Conservation (phyloP, 2,888 invertebrate genomes). For the Tetrapedia diversipes region DNA sequence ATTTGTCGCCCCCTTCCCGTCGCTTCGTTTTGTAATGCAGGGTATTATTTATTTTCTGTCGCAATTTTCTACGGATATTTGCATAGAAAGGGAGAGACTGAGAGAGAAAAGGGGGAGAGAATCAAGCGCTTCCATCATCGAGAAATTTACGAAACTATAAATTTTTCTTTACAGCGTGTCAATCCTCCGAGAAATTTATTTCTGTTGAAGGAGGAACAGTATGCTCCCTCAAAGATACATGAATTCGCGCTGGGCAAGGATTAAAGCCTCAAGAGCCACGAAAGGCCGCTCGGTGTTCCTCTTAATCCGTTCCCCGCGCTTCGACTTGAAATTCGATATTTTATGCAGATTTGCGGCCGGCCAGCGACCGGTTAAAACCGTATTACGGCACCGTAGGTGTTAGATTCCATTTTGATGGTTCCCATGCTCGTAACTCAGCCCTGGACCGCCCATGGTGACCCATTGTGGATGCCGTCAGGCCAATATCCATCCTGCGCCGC, state of each 20-base stretch:
- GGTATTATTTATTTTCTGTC: background rate
- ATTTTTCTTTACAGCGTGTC: no score
- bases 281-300: background rate
- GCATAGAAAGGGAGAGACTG: no score
- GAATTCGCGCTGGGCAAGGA: constrained; percentile 2
- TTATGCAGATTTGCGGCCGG: constrained; percentile 50
- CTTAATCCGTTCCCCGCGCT: constrained; percentile 41
- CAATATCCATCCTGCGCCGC: constrained; percentile 39
- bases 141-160: no score
- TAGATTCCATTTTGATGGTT: constrained; percentile 69
- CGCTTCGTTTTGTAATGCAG: constrained; percentile 1
- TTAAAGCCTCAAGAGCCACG: constrained; percentile 2
- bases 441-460: constrained; percentile 67
- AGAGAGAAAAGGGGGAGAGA: no score
- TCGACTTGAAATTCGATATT: constrained; percentile 57
- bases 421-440: constrained; percentile 60
- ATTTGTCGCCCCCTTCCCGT: background rate
- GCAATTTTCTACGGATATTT: background rate
- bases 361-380: constrained; percentile 51
- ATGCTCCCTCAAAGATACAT: background rate
- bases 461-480: constrained; percentile 55
- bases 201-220: background rate
- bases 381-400: constrained; percentile 64
- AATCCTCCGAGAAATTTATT: background rate
- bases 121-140: no score